Evolutionary conservation across 2,113 vertebrate genomes (phyloP).

Genomic region (Rhea pennata): DNA sequence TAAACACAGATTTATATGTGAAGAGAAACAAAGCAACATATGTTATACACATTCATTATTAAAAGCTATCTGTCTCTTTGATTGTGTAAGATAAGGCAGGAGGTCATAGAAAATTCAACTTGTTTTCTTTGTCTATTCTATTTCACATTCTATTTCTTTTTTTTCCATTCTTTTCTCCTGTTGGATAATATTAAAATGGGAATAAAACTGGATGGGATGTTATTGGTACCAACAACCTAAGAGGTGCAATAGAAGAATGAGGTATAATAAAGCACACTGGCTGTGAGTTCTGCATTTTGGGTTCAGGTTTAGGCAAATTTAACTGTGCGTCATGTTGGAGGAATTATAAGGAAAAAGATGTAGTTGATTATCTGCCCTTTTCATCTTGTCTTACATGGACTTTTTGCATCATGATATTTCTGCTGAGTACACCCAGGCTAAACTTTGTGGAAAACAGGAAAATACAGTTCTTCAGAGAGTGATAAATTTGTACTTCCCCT

Average conservation of each 20-base stretch:
- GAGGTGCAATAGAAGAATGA: background rate
- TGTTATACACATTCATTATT: background rate
- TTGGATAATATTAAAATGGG: background rate
- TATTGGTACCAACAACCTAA: background rate
- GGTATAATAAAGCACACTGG: background rate
- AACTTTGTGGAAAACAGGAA: too few species aligned
- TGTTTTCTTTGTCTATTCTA: background rate
- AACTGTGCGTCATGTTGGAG: background rate
- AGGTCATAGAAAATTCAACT: background rate
- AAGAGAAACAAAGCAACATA: background rate
- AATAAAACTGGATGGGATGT: background rate
- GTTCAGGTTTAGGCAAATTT: background rate
- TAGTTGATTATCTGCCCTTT: background rate
- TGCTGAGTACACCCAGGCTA: background rate
- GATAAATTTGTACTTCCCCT: too few species aligned
- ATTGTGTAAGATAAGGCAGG: background rate
- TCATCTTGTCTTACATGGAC: background rate
- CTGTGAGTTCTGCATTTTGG: background rate
- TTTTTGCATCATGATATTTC: background rate
- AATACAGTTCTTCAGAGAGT: too few species aligned
- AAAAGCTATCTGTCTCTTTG: background rate
- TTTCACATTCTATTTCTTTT: background rate
- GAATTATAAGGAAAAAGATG: background rate
- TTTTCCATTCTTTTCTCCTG: background rate
- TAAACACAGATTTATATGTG: background rate